Percentiles rank a stretch among this genome's conserved stretches.
phyloP scores from a whole-genome alignment of 2,888 invertebrate genomes.

The Dynastes tityus region DNA sequence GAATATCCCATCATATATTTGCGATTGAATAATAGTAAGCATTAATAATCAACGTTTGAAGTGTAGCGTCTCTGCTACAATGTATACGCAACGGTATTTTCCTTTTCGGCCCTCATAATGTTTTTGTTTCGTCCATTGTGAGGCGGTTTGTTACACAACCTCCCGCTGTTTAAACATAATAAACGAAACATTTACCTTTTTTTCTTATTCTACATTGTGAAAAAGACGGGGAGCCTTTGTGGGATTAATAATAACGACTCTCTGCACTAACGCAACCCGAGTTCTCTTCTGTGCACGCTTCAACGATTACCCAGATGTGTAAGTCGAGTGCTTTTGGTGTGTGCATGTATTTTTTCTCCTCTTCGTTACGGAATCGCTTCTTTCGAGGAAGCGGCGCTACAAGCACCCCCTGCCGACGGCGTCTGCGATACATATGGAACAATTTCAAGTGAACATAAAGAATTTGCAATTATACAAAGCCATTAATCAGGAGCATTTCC shows the following conservation, averaged over 20 bases:
- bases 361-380: constrained; percentile 22
- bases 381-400: constrained; percentile 11
- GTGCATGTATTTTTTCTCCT: constrained; percentile 8
- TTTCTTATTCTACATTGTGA: constrained; percentile 27
- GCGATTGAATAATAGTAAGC: constrained; percentile 32
- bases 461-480: constrained; percentile 69
- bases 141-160: constrained; percentile 52
- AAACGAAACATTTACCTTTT: constrained; percentile 43
- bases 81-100: constrained; percentile 32
- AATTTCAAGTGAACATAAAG: constrained; percentile 65
- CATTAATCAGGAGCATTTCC: constrained; percentile 68
- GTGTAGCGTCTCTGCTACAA: not conserved
- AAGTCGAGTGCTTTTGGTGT: constrained; percentile 28
- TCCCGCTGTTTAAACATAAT: constrained; percentile 52
- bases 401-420: not conserved
- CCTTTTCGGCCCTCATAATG: constrained; percentile 39
- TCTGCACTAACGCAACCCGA: constrained; percentile 31
- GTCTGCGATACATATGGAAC: constrained; percentile 44
- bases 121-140: constrained; percentile 50
- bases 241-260: constrained; percentile 45
- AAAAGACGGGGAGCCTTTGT: constrained; percentile 46
- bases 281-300: constrained; percentile 34
- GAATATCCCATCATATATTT: constrained; percentile 23
- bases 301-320: constrained; percentile 40
- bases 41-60: constrained; percentile 39